Conservation (phyloP, 2,888 invertebrate species). For the Endomychus coccineus region DNA sequence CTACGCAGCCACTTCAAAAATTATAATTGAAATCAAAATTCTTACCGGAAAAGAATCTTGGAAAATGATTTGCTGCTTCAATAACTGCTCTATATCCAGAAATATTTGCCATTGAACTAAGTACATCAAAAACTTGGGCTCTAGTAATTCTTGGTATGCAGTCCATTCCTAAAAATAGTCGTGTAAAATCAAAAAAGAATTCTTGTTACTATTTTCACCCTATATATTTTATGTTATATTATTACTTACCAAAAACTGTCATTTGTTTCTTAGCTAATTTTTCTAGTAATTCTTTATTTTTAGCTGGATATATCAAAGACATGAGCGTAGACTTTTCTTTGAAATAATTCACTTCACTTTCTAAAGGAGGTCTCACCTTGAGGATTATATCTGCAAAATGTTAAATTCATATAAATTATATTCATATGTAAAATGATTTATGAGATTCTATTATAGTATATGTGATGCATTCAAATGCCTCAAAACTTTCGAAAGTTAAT, state of each 20-base stretch:
- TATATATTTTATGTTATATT: not conserved
- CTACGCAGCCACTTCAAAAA: too few species aligned
- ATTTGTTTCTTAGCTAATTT: conserved; percentile 60
- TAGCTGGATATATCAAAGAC: conserved; percentile 79
- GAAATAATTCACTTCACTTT: conserved; percentile 59
- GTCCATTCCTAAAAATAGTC: conserved; percentile 65
- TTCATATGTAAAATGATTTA: too few species aligned
- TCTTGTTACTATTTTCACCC: too few species aligned
- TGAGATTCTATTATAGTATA: too few species aligned
- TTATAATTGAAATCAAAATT: not conserved
- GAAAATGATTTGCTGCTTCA: conserved; percentile 82
- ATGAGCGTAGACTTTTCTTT: conserved; percentile 63
- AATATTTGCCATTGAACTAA: conserved; percentile 89
- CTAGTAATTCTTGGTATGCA: conserved; percentile 80
- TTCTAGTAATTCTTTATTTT: conserved; percentile 68
- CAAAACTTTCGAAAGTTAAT: too few species aligned
- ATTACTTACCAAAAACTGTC: conserved; percentile 67
- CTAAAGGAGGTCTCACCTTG: conserved; percentile 66
- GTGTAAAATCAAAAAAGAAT: conserved; percentile 7
- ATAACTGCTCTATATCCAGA: conserved; percentile 83
- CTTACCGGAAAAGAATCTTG: conserved; percentile 80
- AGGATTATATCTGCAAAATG: conserved; percentile 66
- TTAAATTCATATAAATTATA: too few species aligned
- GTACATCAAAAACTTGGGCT: conserved; percentile 84
- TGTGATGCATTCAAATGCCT: not conserved